phyloP scores from a whole-genome alignment of 2,888 invertebrate species.

The Phyllotreta striolata region DNA sequence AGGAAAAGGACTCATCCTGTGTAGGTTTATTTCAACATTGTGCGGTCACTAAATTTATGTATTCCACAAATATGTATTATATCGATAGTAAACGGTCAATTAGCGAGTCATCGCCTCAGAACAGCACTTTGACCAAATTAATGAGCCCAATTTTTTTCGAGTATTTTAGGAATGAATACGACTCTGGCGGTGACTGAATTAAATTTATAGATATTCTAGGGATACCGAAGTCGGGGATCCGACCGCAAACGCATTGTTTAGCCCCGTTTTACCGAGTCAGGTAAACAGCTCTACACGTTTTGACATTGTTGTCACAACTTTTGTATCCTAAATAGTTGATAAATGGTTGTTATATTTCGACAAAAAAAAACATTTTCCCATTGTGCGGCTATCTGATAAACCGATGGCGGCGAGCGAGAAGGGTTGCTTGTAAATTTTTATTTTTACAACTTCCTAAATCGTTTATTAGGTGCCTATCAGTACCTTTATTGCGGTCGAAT shows the following conservation, averaged over 20 bases:
- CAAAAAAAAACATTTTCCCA: conserved; percentile 28
- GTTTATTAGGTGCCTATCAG: neutral
- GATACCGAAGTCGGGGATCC: conserved; percentile 34
- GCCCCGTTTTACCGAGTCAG: conserved; percentile 45
- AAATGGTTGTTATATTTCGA: conserved; percentile 46
- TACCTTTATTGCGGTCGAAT: conserved; percentile 17
- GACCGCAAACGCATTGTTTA: conserved; percentile 47
- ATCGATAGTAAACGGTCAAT: too few species aligned
- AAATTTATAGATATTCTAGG: conserved; percentile 25
- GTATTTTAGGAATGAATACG: conserved; percentile 3
- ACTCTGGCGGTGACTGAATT: conserved; percentile 42
- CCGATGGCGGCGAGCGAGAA: conserved; percentile 5
- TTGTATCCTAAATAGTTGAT: conserved; percentile 47
- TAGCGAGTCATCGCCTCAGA: too few species aligned
- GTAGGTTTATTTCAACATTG: too few species aligned
- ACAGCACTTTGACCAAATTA: too few species aligned
- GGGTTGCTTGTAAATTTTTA: conserved; percentile 10
- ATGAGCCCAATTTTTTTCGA: neutral
- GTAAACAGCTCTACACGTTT: conserved; percentile 48
- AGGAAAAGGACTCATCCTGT: too few species aligned
- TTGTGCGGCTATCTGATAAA: conserved; percentile 14
- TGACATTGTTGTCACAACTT: conserved; percentile 50
- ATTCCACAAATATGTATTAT: too few species aligned
- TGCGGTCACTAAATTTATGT: too few species aligned
- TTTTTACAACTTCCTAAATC: conserved; percentile 19